Evolutionary conservation across 2,113 vertebrate species (phyloP).

Genomic region (Lathamus discolor): DNA sequence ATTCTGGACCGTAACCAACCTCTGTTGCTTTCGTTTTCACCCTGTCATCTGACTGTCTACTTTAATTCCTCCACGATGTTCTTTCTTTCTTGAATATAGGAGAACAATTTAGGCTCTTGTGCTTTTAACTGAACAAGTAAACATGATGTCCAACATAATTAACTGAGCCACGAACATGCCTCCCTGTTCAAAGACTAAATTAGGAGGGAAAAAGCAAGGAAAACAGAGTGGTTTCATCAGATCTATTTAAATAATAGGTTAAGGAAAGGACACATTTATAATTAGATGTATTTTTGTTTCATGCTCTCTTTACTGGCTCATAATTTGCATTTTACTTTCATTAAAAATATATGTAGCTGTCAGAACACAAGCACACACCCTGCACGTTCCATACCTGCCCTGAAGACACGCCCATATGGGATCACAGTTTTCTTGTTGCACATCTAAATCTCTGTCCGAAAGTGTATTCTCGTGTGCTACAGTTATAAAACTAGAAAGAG

Average conservation of each 20-base stretch:
- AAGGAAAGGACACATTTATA: not conserved
- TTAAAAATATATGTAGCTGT: not conserved
- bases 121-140: not conserved
- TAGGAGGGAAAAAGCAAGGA: not conserved
- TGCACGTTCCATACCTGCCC: not conserved
- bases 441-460: not conserved
- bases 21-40: not conserved
- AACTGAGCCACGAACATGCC: not conserved
- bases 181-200: not conserved
- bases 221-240: not conserved
- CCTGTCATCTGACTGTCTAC: not conserved
- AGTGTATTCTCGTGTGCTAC: not conserved
- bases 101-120: not conserved
- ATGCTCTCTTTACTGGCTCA: not conserved
- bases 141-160: not conserved
- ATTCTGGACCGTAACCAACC: not conserved
- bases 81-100: not conserved
- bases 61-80: not conserved
- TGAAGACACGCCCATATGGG: not conserved
- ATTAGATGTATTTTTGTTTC: slow-evolving; percentile 14
- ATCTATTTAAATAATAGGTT: not conserved
- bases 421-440: not conserved
- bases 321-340: not conserved
- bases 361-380: not conserved
- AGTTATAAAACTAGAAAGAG: not conserved